Evolutionary conservation across 1,140 invertebrate genomes (phyloP), one percentile per base, ranked within the genome.

Genomic region (Anoplolepis gracilipes): DNA sequence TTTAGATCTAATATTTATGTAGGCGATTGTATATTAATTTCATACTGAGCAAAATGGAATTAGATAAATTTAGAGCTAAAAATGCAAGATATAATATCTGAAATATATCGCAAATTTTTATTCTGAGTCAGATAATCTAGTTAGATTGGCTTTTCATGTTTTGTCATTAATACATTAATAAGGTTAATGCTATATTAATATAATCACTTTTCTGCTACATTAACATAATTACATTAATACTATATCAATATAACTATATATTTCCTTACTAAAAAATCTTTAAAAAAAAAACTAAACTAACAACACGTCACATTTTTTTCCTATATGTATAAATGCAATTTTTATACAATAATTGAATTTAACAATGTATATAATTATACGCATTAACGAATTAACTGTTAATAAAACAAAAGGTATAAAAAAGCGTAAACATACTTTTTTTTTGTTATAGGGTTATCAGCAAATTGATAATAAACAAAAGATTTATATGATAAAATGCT

Each of bases 131-230:
- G 25, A 42, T 2, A 46, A 8, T 64, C 3, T 62, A 57, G 49
- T 30, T 0, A 42, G 7, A 57, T 55, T 79, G 2, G 62, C 19
- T 69, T 69, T 67, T 36, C 4, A 46, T 8, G 8, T 67, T 67
- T 39, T 13, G 22, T 79, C n/a, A 42, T 64, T 57, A 69, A 69
- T 49, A 67, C 30, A 57, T 57, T 64, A 13, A 67, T 67, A 69
- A 0, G 10, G 6, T 25, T 69, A 79, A 39, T 33, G n/a, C 13
- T 42, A 42, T 5, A 11, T 76, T 55, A 67, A 11, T 4, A 2
- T 55, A 10, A 79, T 55, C 25, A 55, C 2, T 28, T 57, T 19
- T 1, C 1, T 36, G 16, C 4, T 4, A 49, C 5, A 19, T 49
- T 49, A 49, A 49, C 6, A 49, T 49, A 8, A 57, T 57, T 57